phyloP scores from a whole-genome alignment of 2,888 invertebrate genomes.

The Argyresthia albistria region DNA sequence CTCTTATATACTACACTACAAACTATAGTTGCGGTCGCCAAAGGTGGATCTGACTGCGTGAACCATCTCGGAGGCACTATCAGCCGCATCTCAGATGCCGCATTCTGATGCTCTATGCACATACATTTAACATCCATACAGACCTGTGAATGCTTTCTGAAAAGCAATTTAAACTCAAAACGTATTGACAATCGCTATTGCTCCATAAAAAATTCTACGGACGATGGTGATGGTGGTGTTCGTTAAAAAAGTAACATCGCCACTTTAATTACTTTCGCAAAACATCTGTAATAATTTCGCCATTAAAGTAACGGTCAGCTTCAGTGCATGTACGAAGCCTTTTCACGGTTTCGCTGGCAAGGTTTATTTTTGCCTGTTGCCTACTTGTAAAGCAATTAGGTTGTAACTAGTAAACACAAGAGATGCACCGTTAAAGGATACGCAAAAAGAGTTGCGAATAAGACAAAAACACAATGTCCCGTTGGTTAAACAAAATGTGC shows the following conservation, averaged over 20 bases:
- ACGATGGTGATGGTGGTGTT: not conserved
- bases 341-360: not conserved
- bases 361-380: conserved; percentile 34
- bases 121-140: not conserved
- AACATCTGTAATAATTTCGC: conserved; percentile 3
- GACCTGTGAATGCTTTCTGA: not conserved
- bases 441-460: conserved; percentile 24
- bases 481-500: conserved; percentile 16
- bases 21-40: not conserved
- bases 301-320: conserved; percentile 1
- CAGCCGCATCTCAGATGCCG: conserved; percentile 44
- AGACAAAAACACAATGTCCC: conserved; percentile 26
- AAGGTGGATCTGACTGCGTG: conserved; percentile 2
- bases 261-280: conserved; percentile 5
- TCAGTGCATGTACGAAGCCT: not conserved
- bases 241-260: not conserved
- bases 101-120: conserved; percentile 24
- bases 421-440: conserved; percentile 1
- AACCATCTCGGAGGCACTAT: conserved; percentile 26
- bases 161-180: too few relatives aligned
- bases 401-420: not conserved
- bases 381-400: conserved; percentile 2
- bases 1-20: not conserved
- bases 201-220: not conserved
- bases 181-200: too few relatives aligned